phyloP scores from a whole-genome alignment of 2,888 invertebrate species.

The Hydroisotoma schaefferi region DNA sequence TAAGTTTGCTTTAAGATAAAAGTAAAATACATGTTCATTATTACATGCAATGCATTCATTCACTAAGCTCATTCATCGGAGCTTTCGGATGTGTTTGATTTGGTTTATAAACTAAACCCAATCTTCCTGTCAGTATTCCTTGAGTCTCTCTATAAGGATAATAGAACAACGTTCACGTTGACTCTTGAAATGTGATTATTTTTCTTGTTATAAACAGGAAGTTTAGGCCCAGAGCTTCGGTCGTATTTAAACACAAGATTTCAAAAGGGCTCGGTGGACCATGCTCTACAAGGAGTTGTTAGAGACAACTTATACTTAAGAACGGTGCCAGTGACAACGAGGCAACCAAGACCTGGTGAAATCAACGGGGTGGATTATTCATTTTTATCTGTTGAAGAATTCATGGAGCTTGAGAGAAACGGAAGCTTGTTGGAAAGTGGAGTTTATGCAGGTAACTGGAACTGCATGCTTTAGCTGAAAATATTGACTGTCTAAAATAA shows the following conservation, averaged over 20 bases:
- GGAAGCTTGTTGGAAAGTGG: constrained; percentile 63
- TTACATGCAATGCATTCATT: too few species aligned
- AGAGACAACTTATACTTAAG: constrained; percentile 62
- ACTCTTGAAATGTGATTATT: too few species aligned
- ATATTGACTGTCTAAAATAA: not conserved
- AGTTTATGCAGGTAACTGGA: constrained; percentile 59
- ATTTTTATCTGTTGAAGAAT: constrained; percentile 59
- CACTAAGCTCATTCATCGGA: too few species aligned
- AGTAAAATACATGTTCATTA: too few species aligned
- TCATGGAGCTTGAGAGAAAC: constrained; percentile 57
- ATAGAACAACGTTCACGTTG: too few species aligned
- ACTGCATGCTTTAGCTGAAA: not conserved
- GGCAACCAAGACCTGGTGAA: constrained; percentile 59
- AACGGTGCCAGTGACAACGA: constrained; percentile 63
- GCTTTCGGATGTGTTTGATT: too few species aligned
- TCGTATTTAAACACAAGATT: constrained; percentile 59
- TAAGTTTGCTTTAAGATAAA: too few species aligned
- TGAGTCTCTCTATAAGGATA: too few species aligned
- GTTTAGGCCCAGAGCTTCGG: constrained; percentile 57
- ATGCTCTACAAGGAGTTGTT: constrained; percentile 63
- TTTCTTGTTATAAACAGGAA: constrained; percentile 49
- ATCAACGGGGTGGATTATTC: constrained; percentile 63
- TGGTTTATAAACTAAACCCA: too few species aligned
- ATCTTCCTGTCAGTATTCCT: too few species aligned
- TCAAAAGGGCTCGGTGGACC: constrained; percentile 59